Evolutionary conservation across 2,888 invertebrate genomes (phyloP).

Genomic region (Melanotus villosus): DNA sequence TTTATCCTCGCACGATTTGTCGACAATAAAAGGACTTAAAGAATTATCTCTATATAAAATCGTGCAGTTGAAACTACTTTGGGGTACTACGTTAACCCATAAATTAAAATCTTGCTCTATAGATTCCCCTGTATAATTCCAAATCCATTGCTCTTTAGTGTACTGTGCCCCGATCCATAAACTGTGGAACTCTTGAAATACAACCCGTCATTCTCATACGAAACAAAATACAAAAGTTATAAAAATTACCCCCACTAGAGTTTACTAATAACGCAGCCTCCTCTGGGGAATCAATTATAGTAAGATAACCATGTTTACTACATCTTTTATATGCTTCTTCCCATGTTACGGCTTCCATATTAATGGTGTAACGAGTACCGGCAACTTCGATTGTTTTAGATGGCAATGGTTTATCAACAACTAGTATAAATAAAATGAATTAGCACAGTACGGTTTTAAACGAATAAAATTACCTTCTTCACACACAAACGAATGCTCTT

Average conservation of each 20-base stretch:
- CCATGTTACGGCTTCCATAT: conserved; percentile 3
- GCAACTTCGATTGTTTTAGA: not conserved
- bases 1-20: not conserved
- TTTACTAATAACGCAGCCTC: not conserved
- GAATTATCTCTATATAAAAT: not conserved
- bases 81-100: not conserved
- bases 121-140: conserved; percentile 1
- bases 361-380: not conserved
- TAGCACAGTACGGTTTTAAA: no score
- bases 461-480: conserved; percentile 1
- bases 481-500: conserved; percentile 4
- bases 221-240: not conserved
- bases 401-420: not conserved
- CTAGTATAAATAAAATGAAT: not conserved
- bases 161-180: conserved; percentile 1
- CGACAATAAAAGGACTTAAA: not conserved
- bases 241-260: not conserved
- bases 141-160: not conserved
- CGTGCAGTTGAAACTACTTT: not conserved
- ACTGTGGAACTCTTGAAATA: conserved; percentile 8
- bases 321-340: not conserved
- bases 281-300: not conserved
- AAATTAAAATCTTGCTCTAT: not conserved
- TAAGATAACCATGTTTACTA: not conserved
- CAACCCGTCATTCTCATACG: not conserved